Percentiles rank a stretch among this genome's conserved stretches.
Conservation (phyloP, 2,113 vertebrate species). For the Tinamus guttatus region DNA sequence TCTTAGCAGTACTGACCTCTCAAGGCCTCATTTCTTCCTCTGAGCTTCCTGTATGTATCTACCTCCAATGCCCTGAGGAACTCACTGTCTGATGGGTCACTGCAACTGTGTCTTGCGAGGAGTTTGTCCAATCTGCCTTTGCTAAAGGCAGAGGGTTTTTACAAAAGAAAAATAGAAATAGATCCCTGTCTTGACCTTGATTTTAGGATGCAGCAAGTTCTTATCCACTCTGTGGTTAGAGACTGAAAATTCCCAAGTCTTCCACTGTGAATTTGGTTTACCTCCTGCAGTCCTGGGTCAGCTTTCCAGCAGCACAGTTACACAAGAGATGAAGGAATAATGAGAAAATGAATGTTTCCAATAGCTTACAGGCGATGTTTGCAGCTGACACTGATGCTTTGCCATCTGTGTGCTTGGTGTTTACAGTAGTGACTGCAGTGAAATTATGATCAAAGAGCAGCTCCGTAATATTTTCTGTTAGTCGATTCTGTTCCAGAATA, state of each 20-base stretch:
- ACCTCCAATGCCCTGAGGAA: background rate
- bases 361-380: background rate
- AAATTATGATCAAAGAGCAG: background rate
- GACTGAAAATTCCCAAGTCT: background rate
- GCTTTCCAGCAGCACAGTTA: background rate
- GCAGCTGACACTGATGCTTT: background rate
- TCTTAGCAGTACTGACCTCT: background rate
- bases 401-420: conserved; percentile 42
- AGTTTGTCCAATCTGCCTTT: background rate
- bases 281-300: background rate
- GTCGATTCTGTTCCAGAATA: background rate
- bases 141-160: background rate
- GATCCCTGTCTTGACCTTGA: background rate
- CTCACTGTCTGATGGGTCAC: background rate
- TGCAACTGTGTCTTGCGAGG: background rate
- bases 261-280: background rate
- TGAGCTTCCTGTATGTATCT: background rate
- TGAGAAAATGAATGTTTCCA: conserved; percentile 3
- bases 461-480: background rate
- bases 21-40: background rate
- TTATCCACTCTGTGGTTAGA: background rate
- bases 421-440: background rate
- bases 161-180: background rate
- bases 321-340: background rate
- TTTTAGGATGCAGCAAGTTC: background rate